Evolutionary conservation across 2,797 vertebrate species (phyloP).

Genomic region (Petrocephalus schoutedeni): DNA sequence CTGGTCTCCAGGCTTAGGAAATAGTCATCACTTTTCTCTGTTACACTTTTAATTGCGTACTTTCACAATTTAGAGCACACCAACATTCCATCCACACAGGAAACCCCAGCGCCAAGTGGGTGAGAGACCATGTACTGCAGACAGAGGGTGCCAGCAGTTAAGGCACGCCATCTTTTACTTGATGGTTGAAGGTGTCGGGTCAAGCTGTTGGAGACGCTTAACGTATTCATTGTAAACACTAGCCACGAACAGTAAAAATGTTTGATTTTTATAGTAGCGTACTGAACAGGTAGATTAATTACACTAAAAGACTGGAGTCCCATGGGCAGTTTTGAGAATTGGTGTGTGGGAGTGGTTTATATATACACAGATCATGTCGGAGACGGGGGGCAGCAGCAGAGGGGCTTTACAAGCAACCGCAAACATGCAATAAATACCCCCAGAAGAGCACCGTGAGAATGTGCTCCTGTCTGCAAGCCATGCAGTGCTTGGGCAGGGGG

Average conservation of each 20-base stretch:
- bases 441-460: not conserved
- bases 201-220: not conserved
- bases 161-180: not conserved
- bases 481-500: not conserved
- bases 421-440: not conserved
- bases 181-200: not conserved
- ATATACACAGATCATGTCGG: not conserved
- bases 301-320: not conserved
- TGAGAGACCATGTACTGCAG: not conserved
- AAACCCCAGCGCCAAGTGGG: not conserved
- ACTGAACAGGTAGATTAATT: conserved; percentile 12
- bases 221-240: not conserved
- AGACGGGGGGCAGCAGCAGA: not conserved
- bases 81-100: not conserved
- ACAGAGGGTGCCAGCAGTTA: not conserved
- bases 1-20: not conserved
- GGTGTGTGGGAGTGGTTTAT: not conserved
- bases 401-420: not conserved
- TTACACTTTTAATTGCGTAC: not conserved
- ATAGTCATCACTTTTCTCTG: not conserved
- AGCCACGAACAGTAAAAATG: not conserved
- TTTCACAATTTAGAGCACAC: not conserved
- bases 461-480: not conserved
- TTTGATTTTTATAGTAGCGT: not conserved
- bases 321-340: conserved; percentile 1